Base-by-base conservation (phyloP, 2,113 vertebrate genomes). In the Catharus minimus region DNA sequence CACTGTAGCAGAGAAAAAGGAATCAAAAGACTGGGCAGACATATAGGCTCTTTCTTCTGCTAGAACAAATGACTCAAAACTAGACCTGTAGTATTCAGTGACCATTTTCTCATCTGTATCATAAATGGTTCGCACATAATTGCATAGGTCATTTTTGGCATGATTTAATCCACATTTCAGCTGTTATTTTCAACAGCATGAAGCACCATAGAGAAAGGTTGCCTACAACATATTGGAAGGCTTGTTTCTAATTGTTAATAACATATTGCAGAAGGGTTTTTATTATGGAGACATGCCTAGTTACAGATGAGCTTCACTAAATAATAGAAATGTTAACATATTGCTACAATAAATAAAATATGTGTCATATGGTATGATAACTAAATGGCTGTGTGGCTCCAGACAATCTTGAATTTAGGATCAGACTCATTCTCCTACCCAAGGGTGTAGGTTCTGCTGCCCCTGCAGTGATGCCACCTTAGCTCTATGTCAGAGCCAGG, bases 51-150 rank as follows among this genome's bases (percentile, higher is more conserved):
- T 33, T 91, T 69, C 36, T 95, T 61, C 50, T 84, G 8, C 15
- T 74, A 8, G 38, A 74, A 94, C 1, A 67, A 66, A 62, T 66
- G 82, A 75, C 5, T 11, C 43, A 28, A 77, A 58, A 46, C 19
- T 49, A 60, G 32, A 61, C 53, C 27, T 41, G 3, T 53, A 58
- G 7, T 44, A 64, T 69, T 80, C 1, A 6, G 43, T 50, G 39
- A 46, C 32, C 11, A 8, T 60, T 95, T 94, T 71, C 52, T 64
- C 57, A 56, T 28, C 60, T 13, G 46, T 76, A 66, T 41, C 15
- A 30, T 62, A 84, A 95, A 81, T 46, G 24, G 44, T 86, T 96
- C 77, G 77, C 58, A 49, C 78, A 80, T 57, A 86, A 76, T 52
- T 95, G 39, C 43, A 7, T 93, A 50, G 22, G 16, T 89, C 11